Percentiles rank a stretch among this genome's conserved stretches.
These are phyloP conservation scores for Lithobates pipiens DNA, from an alignment of 2,797 vertebrate genomes.

Conservation along the genomic window DNA sequence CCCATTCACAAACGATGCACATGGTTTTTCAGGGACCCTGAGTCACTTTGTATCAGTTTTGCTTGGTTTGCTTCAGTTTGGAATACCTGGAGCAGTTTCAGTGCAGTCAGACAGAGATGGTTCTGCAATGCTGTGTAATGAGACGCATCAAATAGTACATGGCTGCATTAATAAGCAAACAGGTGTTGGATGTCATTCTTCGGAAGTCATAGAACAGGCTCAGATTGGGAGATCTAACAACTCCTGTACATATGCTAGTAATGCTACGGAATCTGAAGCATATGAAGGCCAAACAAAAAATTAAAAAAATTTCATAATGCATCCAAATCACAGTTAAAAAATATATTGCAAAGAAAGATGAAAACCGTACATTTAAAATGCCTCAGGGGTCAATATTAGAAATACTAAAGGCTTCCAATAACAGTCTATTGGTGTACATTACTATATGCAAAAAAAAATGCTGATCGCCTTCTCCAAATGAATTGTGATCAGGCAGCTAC, in stretches of 20 bases:
- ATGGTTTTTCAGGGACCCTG: background rate
- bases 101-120: constrained; percentile 24
- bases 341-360: too few relatives aligned
- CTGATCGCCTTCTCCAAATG: too few relatives aligned
- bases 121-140: constrained; percentile 35
- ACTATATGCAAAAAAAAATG: too few relatives aligned
- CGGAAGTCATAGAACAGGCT: constrained; percentile 2
- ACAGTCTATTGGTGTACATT: too few relatives aligned
- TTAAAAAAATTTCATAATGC: background rate
- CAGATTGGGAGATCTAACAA: constrained; percentile 5
- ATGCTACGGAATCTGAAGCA: background rate
- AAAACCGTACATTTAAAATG: too few relatives aligned
- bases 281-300: background rate
- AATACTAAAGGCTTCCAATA: too few relatives aligned
- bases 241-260: background rate
- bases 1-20: background rate
- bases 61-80: constrained; percentile 19
- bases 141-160: constrained; percentile 44
- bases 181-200: constrained; percentile 38
- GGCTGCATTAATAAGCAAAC: constrained; percentile 40
- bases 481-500: too few relatives aligned
- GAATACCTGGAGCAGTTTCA: constrained; percentile 18
- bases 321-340: background rate
- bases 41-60: constrained; percentile 33
- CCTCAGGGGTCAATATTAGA: too few relatives aligned